Conservation (phyloP, 2,797 vertebrate species). For the Melanogrammus aeglefinus region DNA sequence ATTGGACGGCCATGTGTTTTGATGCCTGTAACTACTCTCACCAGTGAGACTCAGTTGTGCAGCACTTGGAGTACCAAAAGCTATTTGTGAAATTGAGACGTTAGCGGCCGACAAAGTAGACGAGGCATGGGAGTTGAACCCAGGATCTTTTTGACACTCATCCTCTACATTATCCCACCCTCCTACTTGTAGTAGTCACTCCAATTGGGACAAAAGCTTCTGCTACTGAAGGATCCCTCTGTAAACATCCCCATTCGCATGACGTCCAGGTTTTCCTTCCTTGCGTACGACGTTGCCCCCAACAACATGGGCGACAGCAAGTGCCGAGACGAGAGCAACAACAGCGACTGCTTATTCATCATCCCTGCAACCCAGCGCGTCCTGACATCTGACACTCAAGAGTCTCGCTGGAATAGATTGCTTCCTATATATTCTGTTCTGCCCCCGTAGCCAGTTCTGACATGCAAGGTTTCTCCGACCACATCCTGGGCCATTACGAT, state of each 20-base stretch:
- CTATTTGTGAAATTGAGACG: not conserved
- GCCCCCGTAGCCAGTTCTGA: not conserved
- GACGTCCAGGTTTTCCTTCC: too few species aligned
- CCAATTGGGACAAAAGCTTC: too few species aligned
- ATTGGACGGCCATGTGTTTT: not conserved
- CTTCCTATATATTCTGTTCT: not conserved
- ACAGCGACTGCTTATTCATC: not conserved
- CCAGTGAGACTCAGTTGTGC: not conserved
- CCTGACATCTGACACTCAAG: not conserved
- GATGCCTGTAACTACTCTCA: not conserved
- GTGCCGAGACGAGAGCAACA: not conserved
- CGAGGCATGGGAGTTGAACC: too few species aligned
- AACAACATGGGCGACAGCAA: not conserved
- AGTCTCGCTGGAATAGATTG: not conserved
- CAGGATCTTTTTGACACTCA: too few species aligned
- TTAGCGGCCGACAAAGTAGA: not conserved
- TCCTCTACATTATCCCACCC: too few species aligned
- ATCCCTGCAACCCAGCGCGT: not conserved
- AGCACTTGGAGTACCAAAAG: not conserved
- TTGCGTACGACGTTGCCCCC: not conserved
- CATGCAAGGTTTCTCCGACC: slow-evolving; percentile 27
- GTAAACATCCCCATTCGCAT: too few species aligned
- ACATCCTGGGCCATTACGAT: slow-evolving; percentile 55
- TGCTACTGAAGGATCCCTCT: too few species aligned
- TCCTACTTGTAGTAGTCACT: too few species aligned